Evolutionary conservation across 2,888 invertebrate genomes (phyloP), one percentile per base, ranked within the genome.

Genomic region (Hydrotaea diabolus): DNA sequence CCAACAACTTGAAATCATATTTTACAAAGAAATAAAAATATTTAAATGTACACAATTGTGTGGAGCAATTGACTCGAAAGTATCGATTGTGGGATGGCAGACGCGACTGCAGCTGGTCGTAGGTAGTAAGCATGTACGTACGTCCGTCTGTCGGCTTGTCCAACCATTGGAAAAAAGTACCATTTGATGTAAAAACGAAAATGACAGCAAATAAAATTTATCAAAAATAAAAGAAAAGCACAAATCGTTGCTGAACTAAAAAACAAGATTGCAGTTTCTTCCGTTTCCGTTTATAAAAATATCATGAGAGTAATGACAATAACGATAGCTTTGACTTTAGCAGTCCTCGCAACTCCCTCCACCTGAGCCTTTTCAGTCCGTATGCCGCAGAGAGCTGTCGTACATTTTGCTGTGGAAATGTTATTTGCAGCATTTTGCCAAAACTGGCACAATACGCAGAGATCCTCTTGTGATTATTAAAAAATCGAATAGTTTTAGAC

Each of bases 41-140:
- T 62, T 62, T 62, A 62, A 62, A 62, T 62, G 62, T 62, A 19
- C 90, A 2, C 89, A 88, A 76, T 59, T 59, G 26, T 26, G 15
- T 26, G 26, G 23, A 59, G 23, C 23, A 23, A 2, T 69, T 23
- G 43, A 43, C 66, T 39, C 39, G 15, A 23, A 31, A 17, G 36
- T 17, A 39, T 36, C 64, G 62, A 39, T 64, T 64, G 17, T 64
- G 36, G 39, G 59, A 17, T 57, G 8, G 55, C n/a, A 49, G 49
- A n/a, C n/a, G 49, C n/a, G n/a, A 49, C 49, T 49, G 49, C 39
- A 39, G n/a, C 43, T 43, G 43, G 3, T 13, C 3, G 43, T 43
- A 9, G 3, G 31, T 31, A n/a, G n/a, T n/a, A n/a, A n/a, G n/a
- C n/a, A n/a, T n/a, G n/a, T n/a, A n/a, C n/a, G 43, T 43, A 11